Evolutionary conservation across 2,113 vertebrate species (phyloP).

Genomic region (Tetrao urogallus): DNA sequence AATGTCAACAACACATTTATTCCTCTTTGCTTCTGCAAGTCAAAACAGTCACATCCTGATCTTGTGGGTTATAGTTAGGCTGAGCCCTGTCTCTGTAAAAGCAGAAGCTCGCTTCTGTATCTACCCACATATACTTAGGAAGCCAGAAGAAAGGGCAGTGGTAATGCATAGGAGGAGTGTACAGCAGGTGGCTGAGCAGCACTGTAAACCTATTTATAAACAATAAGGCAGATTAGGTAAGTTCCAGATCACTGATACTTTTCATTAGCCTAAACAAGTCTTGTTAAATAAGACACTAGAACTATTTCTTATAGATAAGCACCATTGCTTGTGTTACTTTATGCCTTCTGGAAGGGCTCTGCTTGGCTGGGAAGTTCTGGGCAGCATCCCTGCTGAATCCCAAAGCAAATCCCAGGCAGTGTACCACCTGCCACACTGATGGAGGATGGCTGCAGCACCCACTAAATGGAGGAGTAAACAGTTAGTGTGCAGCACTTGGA

Average conservation of each 20-base stretch:
- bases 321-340: background rate
- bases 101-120: background rate
- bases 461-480: background rate
- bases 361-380: background rate
- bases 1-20: conserved; percentile 27
- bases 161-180: conserved; percentile 15
- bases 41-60: conserved; percentile 56
- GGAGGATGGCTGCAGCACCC: background rate
- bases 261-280: background rate
- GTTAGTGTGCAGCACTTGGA: background rate
- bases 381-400: background rate
- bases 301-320: background rate
- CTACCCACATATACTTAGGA: conserved; percentile 29
- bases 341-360: background rate
- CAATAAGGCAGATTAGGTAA: conserved; percentile 45
- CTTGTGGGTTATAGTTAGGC: conserved; percentile 50
- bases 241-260: conserved; percentile 8
- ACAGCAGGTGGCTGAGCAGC: conserved; percentile 50
- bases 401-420: background rate
- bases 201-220: conserved; percentile 56
- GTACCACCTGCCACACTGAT: background rate
- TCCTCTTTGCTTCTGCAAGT: conserved; percentile 47
- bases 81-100: conserved; percentile 26
- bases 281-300: background rate
- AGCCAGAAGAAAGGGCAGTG: conserved; percentile 59